Base-by-base conservation (phyloP, 1,140 invertebrate species). In the Hydropsyche tenuis region DNA sequence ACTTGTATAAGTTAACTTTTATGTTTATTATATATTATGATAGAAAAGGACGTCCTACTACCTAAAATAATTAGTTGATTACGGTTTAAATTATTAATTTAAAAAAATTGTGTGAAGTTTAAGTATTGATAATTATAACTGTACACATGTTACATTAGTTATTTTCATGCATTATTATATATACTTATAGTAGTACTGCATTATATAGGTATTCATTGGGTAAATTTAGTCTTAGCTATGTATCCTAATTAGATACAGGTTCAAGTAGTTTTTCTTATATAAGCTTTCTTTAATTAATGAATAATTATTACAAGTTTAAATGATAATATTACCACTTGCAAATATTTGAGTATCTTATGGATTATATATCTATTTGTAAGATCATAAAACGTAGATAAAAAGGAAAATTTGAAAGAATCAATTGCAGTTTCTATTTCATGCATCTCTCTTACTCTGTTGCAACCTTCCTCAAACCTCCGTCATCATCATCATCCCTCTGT, bases 61-160 rank as follows among this genome's bases (percentile, higher is more conserved):
- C 82, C 74, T 77, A 85, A 85, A 85, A 85, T 86, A 86, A 86
- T 86, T 86, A 86, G 85, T 86, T 86, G 85, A 86, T 86, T 86
- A 86, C 85, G 85, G 85, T 86, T 85, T 83, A 82, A 85, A 85
- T 84, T 81, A 84, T 82, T 86, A 84, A 85, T 83, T 84, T 82
- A 83, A 81, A 84, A 46, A 60, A 72, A 69, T 78, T 75, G 74
- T 78, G 74, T 75, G 76, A 74, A 75, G 69, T 75, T 77, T 74
- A 82, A 82, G 81, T 83, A 86, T 78, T 75, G 76, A 75, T 77
- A 77, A 77, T 77, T 75, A 74, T 78, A 78, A 78, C 75, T 78
- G 76, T 78, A 78, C 76, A 78, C 76, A 75, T 75, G 76, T 78
- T 78, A 78, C 72, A 74, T 74, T 72, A 72, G 71, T 74, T 74